A percentile compares a stretch with the other conserved stretches of the same genome.
Evolutionary conservation across 1,140 invertebrate genomes (phyloP).

Genomic region (Neodiprion fabricii): DNA sequence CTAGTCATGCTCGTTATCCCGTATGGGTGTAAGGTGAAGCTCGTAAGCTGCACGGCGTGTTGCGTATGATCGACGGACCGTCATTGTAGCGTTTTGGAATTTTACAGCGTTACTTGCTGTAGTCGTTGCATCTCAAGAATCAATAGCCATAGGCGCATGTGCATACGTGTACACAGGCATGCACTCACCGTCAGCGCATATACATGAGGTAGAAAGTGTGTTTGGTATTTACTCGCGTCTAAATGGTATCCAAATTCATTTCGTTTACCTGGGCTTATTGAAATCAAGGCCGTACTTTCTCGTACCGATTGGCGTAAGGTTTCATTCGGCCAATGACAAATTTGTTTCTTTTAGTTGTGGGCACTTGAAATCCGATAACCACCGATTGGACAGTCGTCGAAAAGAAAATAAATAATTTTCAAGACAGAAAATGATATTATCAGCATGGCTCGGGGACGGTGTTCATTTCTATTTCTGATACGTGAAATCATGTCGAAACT

Average conservation of each 20-base stretch:
- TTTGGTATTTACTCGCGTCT: not conserved
- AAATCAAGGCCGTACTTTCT: not conserved
- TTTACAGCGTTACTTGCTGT: too few species aligned
- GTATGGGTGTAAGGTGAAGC: not conserved
- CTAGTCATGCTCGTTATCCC: not conserved
- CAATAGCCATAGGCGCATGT: too few species aligned
- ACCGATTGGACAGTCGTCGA: not conserved
- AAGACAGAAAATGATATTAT: not conserved
- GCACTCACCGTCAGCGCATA: too few species aligned
- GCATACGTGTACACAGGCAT: too few species aligned
- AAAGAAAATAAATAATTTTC: not conserved
- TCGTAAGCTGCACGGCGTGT: not conserved
- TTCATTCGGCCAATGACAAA: not conserved
- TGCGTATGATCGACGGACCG: not conserved
- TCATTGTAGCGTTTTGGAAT: too few species aligned
- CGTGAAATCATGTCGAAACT: not conserved
- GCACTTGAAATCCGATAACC: not conserved
- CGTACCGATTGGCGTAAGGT: not conserved
- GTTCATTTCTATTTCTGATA: not conserved
- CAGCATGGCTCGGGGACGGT: not conserved
- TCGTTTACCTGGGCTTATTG: not conserved
- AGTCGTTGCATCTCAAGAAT: too few species aligned
- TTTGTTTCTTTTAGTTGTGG: not conserved
- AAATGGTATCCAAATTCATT: not conserved
- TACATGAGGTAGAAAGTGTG: not conserved